Evolutionary conservation across 2,797 vertebrate genomes (phyloP), one percentile per base, ranked within the genome.

Genomic region (Pipistrellus pygmaeus): DNA sequence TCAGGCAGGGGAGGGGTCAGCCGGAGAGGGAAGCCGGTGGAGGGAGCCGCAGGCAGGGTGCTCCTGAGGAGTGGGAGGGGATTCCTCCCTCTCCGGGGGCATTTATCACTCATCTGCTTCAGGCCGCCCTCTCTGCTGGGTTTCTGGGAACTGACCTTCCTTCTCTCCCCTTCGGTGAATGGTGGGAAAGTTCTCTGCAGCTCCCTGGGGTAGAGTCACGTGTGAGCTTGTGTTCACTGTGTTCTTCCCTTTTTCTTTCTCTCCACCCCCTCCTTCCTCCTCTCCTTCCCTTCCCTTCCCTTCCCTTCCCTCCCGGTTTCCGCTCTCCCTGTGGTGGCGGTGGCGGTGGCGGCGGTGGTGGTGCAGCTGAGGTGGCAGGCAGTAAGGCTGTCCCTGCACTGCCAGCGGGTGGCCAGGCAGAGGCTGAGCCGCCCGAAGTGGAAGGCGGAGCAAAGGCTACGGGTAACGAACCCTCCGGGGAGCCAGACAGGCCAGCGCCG

Each of bases 361-460:
- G 97, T 97, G 78, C 98, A 98, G 98, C 98, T 77, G 96, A 95
- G 97, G 98, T 97, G 86, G 97, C 96, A 96, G 98, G 98, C 88
- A 96, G 92, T 96, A 86, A 95, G 76, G 96, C 92, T 96, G 97
- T 93, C 98, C 96, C 85, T 90, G 94, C 95, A 66, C 95, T 84
- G 20, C 96, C 98, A 85, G 97, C 95, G 92, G 95, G 97, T 97
- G 97, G 96, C 98, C 98, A 96, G 95, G 96, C 98, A 97, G 97
- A 97, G 77, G 94, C 93, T 94, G 98, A 96, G 96, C 96, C 97
- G 94, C 97, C 95, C 41, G 98, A 97, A 97, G 95, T 96, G 84
- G 98, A 98, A 98, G 97, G 97, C 89, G 96, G 97, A 97, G 90
- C 97, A 80, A 77, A 96, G 96, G 96, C 97, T 85, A 94, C 98